Percentiles rank a stretch among this genome's conserved stretches.
Evolutionary conservation across 2,113 vertebrate species (phyloP).

Genomic region (Myrmophylax atrothorax): DNA sequence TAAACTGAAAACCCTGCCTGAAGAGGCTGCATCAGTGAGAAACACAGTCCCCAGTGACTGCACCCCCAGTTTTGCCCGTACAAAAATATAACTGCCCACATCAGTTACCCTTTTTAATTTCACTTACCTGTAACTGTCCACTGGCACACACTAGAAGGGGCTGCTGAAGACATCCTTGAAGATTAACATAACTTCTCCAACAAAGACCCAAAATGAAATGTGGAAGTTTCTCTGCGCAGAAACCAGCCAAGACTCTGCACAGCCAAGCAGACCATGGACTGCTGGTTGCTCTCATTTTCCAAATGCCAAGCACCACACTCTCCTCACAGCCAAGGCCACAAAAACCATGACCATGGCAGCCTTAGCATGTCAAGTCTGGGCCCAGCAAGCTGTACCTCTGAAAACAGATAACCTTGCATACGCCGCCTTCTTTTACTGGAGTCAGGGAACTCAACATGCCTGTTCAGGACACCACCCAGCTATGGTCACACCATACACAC

Average conservation of each 20-base stretch:
- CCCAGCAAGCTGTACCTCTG: neutral
- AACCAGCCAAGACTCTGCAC: fast-evolving
- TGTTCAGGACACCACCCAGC: neutral
- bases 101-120: neutral
- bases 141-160: neutral
- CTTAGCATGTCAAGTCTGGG: fast-evolving
- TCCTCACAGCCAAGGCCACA: neutral
- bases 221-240: neutral
- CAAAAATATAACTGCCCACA: neutral
- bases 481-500: fast-evolving
- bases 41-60: neutral
- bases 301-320: fast-evolving
- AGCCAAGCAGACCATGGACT: fast-evolving
- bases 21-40: no score
- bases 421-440: neutral
- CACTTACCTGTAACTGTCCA: neutral
- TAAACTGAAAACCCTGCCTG: no score
- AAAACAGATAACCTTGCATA: fast-evolving
- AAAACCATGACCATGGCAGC: fast-evolving
- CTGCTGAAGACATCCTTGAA: neutral
- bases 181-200: neutral
- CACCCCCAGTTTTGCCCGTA: neutral
- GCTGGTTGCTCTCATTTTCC: neutral
- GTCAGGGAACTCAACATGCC: neutral
- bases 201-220: neutral